Evolutionary conservation across 2,888 invertebrate genomes (phyloP).

Genomic region (Heliconius ismenius): DNA sequence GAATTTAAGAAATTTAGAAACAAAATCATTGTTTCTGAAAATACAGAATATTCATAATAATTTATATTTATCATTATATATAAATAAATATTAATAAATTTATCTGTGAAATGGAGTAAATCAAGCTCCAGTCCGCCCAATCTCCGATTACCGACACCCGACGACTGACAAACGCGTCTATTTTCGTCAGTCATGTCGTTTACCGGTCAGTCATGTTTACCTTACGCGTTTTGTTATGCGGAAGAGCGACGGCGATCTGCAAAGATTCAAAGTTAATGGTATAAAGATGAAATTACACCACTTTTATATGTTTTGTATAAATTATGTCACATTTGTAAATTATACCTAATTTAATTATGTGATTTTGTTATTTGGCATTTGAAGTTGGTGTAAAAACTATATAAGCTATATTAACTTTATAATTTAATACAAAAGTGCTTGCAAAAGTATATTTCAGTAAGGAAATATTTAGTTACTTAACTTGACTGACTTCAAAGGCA

Average conservation of each 20-base stretch:
- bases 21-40: not conserved
- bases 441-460: too few relatives aligned
- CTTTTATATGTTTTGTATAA: not conserved
- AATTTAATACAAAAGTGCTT: too few relatives aligned
- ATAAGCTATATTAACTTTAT: too few relatives aligned
- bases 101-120: not conserved
- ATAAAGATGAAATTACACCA: not conserved
- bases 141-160: constrained; percentile 15
- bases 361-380: too few relatives aligned
- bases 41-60: not conserved
- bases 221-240: constrained; percentile 33
- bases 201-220: constrained; percentile 17
- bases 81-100: not conserved
- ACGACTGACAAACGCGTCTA: constrained; percentile 22
- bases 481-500: too few relatives aligned
- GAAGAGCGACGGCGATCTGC: constrained; percentile 27
- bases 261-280: not conserved
- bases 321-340: too few relatives aligned
- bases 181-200: constrained; percentile 24
- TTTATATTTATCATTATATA: too few relatives aligned
- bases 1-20: too few relatives aligned
- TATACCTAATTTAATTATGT: too few relatives aligned
- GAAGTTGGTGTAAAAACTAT: too few relatives aligned
- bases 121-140: not conserved
- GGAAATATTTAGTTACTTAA: too few relatives aligned